Evolutionary conservation across 2,888 invertebrate genomes (phyloP).

Genomic region (Hypena proboscidalis): DNA sequence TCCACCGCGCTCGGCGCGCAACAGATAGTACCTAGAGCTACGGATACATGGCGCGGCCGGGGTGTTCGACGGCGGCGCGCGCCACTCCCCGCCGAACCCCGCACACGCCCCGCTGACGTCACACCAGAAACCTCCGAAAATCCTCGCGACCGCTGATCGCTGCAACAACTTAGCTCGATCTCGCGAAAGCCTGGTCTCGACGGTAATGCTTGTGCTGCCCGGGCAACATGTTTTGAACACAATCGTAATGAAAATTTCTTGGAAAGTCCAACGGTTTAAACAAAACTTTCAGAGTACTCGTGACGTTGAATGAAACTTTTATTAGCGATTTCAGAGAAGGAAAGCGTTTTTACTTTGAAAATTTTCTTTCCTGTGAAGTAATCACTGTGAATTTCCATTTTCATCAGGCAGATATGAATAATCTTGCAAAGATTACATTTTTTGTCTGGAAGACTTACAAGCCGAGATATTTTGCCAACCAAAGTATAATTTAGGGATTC

Average conservation of each 20-base stretch:
- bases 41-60: slow-evolving; percentile 47
- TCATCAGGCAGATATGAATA: too few species aligned
- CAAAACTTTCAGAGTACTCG: too few species aligned
- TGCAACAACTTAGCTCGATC: slow-evolving; percentile 59
- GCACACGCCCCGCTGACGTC: slow-evolving; percentile 71
- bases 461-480: too few species aligned
- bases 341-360: too few species aligned
- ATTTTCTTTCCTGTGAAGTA: too few species aligned
- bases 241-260: background rate
- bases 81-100: slow-evolving; percentile 53
- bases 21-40: slow-evolving; percentile 68
- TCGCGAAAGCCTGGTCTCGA: slow-evolving; percentile 40
- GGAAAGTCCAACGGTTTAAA: background rate
- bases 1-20: slow-evolving; percentile 77
- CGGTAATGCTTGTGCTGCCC: slow-evolving; percentile 37
- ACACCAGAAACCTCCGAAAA: slow-evolving; percentile 72
- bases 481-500: too few species aligned
- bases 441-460: too few species aligned
- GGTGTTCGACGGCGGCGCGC: slow-evolving; percentile 53
- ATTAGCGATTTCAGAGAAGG: too few species aligned
- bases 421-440: too few species aligned
- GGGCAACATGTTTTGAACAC: background rate
- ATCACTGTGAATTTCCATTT: too few species aligned
- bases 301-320: too few species aligned
- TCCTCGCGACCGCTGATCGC: slow-evolving; percentile 63